A percentile compares a stretch with the other conserved stretches of the same genome.
Conservation (phyloP, 2,888 invertebrate species). For the Xestoiulus laeticollis region DNA sequence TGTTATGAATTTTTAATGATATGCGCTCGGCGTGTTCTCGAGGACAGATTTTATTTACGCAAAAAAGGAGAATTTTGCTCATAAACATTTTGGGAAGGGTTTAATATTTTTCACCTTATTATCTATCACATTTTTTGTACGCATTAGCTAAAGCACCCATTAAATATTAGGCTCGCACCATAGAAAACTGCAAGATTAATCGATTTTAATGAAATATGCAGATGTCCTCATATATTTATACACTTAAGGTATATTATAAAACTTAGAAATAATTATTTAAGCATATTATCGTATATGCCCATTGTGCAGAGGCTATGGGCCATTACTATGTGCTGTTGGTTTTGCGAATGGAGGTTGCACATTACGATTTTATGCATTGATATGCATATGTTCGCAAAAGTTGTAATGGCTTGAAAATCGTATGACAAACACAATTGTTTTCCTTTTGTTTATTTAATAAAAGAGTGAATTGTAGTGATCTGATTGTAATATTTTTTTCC, state of each 20-base stretch:
- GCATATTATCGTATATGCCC: conserved; percentile 9
- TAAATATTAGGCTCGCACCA: not conserved
- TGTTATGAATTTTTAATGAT: not conserved
- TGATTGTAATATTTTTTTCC: not conserved
- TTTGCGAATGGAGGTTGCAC: not conserved
- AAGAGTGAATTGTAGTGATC: not conserved
- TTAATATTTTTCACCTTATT: conserved; percentile 20
- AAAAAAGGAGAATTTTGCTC: not conserved
- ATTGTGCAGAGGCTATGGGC: not conserved
- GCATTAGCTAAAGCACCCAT: not conserved
- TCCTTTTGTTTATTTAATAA: conserved; percentile 6
- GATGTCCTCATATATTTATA: conserved; percentile 31
- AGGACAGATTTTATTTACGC: not conserved
- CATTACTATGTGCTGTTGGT: not conserved
- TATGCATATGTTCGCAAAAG: not conserved
- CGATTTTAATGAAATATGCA: conserved; percentile 3
- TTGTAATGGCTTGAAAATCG: not conserved
- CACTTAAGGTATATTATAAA: conserved; percentile 23
- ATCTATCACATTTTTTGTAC: not conserved
- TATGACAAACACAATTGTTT: not conserved
- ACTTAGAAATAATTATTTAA: conserved; percentile 28
- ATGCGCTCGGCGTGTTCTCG: not conserved
- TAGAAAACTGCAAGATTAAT: not conserved
- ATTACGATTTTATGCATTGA: not conserved
- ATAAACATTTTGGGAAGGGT: not conserved